These are phyloP conservation scores for Sebastes trivittatus DNA, from an alignment of 2,797 vertebrate species.

Conservation along the genomic window DNA sequence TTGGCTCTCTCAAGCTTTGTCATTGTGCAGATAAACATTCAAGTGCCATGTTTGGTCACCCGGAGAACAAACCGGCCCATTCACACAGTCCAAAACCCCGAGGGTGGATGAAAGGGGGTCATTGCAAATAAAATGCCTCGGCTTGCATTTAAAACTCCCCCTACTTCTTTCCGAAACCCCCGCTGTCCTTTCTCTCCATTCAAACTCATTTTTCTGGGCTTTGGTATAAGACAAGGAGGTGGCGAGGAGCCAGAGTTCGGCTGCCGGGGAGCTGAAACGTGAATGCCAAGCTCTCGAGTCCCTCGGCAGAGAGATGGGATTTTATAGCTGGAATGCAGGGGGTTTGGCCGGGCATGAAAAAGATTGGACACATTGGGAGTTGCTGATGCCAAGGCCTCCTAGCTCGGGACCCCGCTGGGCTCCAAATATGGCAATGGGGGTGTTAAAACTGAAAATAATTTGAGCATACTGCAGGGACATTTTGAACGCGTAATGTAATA, in stretches of 20 bases:
- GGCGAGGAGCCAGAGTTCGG: constrained; percentile 51
- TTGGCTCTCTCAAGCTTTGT: constrained; percentile 56
- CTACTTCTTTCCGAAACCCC: constrained; percentile 16
- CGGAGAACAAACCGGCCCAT: constrained; percentile 64
- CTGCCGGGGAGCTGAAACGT: constrained; percentile 57
- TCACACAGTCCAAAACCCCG: constrained; percentile 50
- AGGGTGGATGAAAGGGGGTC: constrained; percentile 49
- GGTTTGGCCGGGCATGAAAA: constrained; percentile 76
- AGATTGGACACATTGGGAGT: constrained; percentile 66
- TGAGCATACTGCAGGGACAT: neutral
- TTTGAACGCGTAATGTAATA: neutral
- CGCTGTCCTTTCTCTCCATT: constrained; percentile 43
- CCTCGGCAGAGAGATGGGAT: constrained; percentile 70
- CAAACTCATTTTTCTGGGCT: constrained; percentile 51
- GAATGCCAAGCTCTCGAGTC: constrained; percentile 73
- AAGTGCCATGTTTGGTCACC: constrained; percentile 73
- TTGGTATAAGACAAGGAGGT: constrained; percentile 51
- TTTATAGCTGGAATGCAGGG: constrained; percentile 69
- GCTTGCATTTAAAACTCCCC: constrained; percentile 47
- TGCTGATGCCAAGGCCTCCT: constrained; percentile 60
- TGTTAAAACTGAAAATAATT: constrained; percentile 46
- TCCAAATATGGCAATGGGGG: constrained; percentile 62
- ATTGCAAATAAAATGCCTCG: constrained; percentile 57
- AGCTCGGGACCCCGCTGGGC: constrained; percentile 52
- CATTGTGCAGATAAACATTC: constrained; percentile 62